Evolutionary conservation across 2,888 invertebrate genomes (phyloP).

Genomic region (Pediacus dermestoides): DNA sequence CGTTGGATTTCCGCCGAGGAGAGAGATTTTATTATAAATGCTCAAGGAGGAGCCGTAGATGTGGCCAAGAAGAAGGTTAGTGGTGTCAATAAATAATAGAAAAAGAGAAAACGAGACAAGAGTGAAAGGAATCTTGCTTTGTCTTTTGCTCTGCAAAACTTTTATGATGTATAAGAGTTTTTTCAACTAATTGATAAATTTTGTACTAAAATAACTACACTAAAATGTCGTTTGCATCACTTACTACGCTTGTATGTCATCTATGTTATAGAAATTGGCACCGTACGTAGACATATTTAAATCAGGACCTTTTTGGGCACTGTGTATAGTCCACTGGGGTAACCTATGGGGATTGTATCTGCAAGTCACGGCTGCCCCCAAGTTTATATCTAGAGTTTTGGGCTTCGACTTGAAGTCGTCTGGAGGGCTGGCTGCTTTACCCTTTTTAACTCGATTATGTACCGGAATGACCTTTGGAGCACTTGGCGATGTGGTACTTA

Average conservation of each 20-base stretch:
- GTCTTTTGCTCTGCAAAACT: no score
- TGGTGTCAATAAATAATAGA: no score
- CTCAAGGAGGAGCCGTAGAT: slow-evolving; percentile 26
- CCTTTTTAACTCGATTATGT: slow-evolving; percentile 34
- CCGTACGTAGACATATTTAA: slow-evolving; percentile 30
- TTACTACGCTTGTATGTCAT: no score
- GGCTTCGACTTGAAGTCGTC: slow-evolving; percentile 34
- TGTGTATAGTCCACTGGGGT: slow-evolving; percentile 29
- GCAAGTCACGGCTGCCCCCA: slow-evolving; percentile 27
- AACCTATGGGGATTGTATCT: slow-evolving; percentile 33
- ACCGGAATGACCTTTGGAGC: slow-evolving; percentile 31
- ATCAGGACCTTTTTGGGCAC: slow-evolving; percentile 29
- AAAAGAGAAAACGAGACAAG: no score
- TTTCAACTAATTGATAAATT: no score
- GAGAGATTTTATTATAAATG: slow-evolving; percentile 55
- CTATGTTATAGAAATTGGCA: no score
- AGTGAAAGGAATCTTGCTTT: no score
- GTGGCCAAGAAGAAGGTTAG: slow-evolving; percentile 32
- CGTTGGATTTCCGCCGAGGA: slow-evolving; percentile 61
- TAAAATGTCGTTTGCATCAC: no score
- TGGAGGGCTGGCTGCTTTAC: slow-evolving; percentile 33
- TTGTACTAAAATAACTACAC: no score
- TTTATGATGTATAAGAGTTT: no score
- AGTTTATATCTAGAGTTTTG: slow-evolving; percentile 30
- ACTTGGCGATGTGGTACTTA: slow-evolving; percentile 31